These are phyloP conservation scores for Arge pagana DNA, from an alignment of 2,888 invertebrate genomes.

Conservation along the genomic window DNA sequence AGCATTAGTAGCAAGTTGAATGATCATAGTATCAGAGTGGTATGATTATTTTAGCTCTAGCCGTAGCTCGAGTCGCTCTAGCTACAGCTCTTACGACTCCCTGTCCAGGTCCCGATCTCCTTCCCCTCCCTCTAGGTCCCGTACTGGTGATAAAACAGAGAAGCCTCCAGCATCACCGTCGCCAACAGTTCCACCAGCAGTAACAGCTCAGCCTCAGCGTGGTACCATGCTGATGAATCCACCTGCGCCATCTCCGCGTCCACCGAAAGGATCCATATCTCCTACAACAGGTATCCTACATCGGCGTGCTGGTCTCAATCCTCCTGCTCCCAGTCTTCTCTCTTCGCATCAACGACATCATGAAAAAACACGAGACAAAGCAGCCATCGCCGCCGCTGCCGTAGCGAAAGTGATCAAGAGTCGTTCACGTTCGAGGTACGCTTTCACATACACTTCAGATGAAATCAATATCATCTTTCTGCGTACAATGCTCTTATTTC, in stretches of 20 bases:
- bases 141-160: conserved; percentile 52
- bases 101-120: conserved; percentile 59
- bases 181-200: conserved; percentile 39
- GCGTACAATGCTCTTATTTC: too few species aligned
- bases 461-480: too few species aligned
- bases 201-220: conserved; percentile 60
- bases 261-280: conserved; percentile 57
- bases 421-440: conserved; percentile 55
- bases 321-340: conserved; percentile 53
- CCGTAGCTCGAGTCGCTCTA: conserved; percentile 59
- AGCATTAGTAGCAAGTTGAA: background rate
- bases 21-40: conserved; percentile 14
- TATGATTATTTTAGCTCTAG: conserved; percentile 55
- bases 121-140: conserved; percentile 58
- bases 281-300: conserved; percentile 54
- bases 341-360: conserved; percentile 45
- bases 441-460: too few species aligned
- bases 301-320: conserved; percentile 53
- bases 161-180: conserved; percentile 46
- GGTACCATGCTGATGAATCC: conserved; percentile 75
- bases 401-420: conserved; percentile 55
- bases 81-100: conserved; percentile 60
- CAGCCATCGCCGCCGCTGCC: conserved; percentile 51
- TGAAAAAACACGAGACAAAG: conserved; percentile 50
- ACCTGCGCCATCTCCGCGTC: conserved; percentile 68